phyloP scores from a whole-genome alignment of 2,888 invertebrate genomes.

The Seira ritae region DNA sequence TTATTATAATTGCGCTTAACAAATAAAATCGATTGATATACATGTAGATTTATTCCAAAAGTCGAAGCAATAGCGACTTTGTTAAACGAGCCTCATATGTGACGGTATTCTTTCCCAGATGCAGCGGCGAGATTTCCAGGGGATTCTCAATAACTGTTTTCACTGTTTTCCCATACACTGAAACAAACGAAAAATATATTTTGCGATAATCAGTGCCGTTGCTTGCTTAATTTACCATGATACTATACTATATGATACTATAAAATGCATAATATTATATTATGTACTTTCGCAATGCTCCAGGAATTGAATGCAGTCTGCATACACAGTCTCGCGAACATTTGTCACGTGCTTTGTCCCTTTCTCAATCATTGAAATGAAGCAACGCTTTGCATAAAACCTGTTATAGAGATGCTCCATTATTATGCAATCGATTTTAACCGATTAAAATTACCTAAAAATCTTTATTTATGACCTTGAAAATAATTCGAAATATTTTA shows the following conservation, averaged over 20 bases:
- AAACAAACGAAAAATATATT: too few species aligned
- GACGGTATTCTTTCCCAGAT: slow-evolving; percentile 90
- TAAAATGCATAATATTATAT: slow-evolving; percentile 13
- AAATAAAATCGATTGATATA: background rate
- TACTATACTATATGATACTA: too few species aligned
- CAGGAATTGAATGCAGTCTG: slow-evolving; percentile 91
- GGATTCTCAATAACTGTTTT: slow-evolving; percentile 89
- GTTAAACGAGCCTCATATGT: slow-evolving; percentile 92
- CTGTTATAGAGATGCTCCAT: slow-evolving; percentile 68
- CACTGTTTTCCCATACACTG: slow-evolving; percentile 88
- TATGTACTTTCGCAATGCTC: slow-evolving; percentile 89
- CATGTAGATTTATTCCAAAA: slow-evolving; percentile 74
- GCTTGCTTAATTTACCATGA: too few species aligned
- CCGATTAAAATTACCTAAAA: slow-evolving; percentile 10
- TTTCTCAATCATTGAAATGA: slow-evolving; percentile 94
- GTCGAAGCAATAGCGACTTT: slow-evolving; percentile 86
- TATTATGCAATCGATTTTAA: slow-evolving; percentile 20
- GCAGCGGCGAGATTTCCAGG: slow-evolving; percentile 82
- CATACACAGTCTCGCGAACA: slow-evolving; percentile 89
- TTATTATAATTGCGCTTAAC: background rate
- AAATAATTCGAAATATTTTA: slow-evolving; percentile 56
- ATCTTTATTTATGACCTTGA: slow-evolving; percentile 81
- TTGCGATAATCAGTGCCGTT: too few species aligned
- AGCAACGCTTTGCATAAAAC: slow-evolving; percentile 96
- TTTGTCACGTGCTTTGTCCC: slow-evolving; percentile 93